Conservation (phyloP, 2,888 invertebrate genomes). For the Actias luna region DNA sequence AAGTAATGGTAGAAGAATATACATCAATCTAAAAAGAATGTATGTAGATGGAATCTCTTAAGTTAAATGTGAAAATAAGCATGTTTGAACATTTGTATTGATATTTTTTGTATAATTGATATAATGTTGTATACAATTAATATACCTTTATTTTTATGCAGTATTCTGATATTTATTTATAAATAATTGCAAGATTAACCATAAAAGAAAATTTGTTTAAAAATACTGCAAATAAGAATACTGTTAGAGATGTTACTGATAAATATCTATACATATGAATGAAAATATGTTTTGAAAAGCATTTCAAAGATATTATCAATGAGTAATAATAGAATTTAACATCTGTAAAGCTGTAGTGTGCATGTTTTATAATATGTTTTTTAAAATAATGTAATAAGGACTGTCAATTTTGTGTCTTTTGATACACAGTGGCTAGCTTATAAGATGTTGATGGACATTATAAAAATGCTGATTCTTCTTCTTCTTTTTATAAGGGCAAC, state of each 20-base stretch:
- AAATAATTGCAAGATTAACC: neutral
- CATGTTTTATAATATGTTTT: neutral
- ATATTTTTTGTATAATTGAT: no score
- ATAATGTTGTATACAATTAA: neutral
- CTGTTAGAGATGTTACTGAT: neutral
- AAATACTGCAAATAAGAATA: neutral
- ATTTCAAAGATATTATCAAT: neutral
- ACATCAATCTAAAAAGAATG: neutral
- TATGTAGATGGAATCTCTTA: neutral
- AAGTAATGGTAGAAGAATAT: neutral
- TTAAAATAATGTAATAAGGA: neutral
- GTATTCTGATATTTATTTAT: neutral
- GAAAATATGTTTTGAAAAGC: neutral
- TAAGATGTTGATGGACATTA: neutral
- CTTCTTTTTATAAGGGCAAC: no score
- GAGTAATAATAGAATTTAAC: conserved; percentile 23
- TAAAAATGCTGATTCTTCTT: neutral
- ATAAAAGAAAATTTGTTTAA: neutral
- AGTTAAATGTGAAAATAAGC: neutral
- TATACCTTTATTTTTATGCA: neutral
- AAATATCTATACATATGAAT: neutral
- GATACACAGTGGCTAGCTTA: conserved; percentile 16
- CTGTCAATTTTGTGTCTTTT: conserved; percentile 16
- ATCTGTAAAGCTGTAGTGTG: conserved; percentile 18
- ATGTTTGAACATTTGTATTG: neutral